Percentiles rank a stretch among this genome's conserved stretches.
These are phyloP conservation scores for Sweltsa coloradensis DNA, from an alignment of 1,140 invertebrate genomes.

Conservation along the genomic window DNA sequence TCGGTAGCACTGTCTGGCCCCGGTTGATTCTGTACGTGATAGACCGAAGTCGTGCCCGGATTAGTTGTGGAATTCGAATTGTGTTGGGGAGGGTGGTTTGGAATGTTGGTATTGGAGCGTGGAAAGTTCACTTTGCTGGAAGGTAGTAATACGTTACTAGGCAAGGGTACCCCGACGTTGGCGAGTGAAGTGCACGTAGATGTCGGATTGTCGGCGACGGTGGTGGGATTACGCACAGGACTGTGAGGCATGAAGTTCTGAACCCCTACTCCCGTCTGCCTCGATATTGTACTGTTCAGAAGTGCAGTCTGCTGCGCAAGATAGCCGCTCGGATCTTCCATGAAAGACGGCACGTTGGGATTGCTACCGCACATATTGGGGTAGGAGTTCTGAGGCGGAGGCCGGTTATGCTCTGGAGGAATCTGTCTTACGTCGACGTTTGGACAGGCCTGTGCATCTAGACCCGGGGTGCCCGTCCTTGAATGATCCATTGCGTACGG, in stretches of 20 bases:
- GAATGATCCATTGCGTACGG: conserved; percentile 21
- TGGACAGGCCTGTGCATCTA: conserved; percentile 30
- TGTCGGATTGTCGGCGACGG: conserved; percentile 1
- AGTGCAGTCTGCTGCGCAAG: conserved; percentile 74
- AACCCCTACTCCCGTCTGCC: conserved; percentile 43
- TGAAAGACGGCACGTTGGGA: conserved; percentile 47
- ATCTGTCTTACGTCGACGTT: conserved; percentile 39
- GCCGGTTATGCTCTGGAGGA: conserved; percentile 29
- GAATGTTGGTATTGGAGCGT: no score
- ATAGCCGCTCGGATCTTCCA: conserved; percentile 82
- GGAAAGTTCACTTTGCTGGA: not conserved
- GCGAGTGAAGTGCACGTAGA: not conserved
- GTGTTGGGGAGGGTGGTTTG: no score
- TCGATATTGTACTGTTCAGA: conserved; percentile 68
- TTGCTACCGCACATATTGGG: conserved; percentile 10
- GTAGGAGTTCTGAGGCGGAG: conserved; percentile 22
- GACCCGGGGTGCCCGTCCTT: not conserved
- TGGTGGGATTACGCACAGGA: conserved; percentile 3
- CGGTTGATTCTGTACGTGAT: no score
- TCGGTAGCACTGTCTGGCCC: no score
- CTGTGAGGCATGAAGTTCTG: conserved; percentile 5
- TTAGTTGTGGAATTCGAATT: no score
- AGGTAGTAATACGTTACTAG: conserved; percentile 28
- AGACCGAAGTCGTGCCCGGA: no score
- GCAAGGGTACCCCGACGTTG: conserved; percentile 27